Evolutionary conservation across 2,888 invertebrate genomes (phyloP).

Genomic region (Acleris sparsana): DNA sequence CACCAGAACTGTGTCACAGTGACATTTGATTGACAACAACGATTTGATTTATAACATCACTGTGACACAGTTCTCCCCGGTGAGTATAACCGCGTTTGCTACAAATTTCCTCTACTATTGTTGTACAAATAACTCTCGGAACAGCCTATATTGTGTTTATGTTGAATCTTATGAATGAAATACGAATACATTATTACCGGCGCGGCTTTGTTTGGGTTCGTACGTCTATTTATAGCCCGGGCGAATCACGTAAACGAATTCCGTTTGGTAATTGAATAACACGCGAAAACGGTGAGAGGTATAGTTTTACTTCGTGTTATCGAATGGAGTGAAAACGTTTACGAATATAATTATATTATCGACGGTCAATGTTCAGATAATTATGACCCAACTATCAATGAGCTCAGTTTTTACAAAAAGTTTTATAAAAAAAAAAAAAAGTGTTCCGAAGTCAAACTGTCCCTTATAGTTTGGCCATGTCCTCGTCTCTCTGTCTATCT

Average conservation of each 20-base stretch:
- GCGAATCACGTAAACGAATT: not conserved
- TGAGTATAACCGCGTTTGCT: too few relatives aligned
- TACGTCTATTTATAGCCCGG: not conserved
- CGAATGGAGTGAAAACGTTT: not conserved
- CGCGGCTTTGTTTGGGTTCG: not conserved
- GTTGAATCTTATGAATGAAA: slow-evolving; percentile 5
- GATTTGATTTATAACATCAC: too few relatives aligned
- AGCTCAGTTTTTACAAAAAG: too few relatives aligned
- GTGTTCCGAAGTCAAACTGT: not conserved
- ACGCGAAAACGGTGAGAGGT: not conserved
- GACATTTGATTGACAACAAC: too few relatives aligned
- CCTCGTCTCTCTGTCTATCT: not conserved
- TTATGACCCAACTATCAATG: too few relatives aligned
- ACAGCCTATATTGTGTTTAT: not conserved
- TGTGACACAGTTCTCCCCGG: too few relatives aligned
- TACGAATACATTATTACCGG: not conserved
- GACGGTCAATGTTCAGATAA: not conserved
- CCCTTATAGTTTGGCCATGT: not conserved
- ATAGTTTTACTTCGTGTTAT: not conserved
- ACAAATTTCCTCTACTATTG: too few relatives aligned
- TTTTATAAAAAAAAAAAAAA: too few relatives aligned
- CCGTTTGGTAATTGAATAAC: slow-evolving; percentile 7
- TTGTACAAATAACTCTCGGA: too few relatives aligned
- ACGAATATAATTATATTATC: not conserved
- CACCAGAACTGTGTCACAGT: too few relatives aligned